Conservation (phyloP, 2,113 vertebrate species). For the Agelaius tricolor region DNA sequence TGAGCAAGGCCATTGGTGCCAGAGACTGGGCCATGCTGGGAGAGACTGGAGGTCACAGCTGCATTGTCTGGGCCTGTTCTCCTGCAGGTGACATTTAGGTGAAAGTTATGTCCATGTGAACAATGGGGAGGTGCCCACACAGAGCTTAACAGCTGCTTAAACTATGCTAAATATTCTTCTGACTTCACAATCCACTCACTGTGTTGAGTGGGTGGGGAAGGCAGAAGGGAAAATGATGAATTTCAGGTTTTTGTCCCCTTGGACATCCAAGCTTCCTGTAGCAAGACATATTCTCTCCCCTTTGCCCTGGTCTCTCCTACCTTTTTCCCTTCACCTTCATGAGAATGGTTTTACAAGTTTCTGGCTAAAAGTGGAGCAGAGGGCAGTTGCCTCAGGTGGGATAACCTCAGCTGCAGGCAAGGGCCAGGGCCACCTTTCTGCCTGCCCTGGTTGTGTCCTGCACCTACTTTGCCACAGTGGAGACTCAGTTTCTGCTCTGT, state of each 20-base stretch:
- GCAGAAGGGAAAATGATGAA: background rate
- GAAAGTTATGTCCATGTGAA: background rate
- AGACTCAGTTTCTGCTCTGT: background rate
- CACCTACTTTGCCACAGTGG: rapidly evolving
- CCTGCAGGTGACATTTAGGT: background rate
- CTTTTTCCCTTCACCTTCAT: background rate
- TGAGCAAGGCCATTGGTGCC: background rate
- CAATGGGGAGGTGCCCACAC: background rate
- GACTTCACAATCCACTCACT: rapidly evolving
- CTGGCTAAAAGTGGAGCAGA: background rate
- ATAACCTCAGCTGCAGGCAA: background rate
- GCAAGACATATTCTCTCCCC: background rate
- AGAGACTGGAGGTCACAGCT: background rate
- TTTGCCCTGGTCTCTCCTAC: background rate
- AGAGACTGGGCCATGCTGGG: rapidly evolving
- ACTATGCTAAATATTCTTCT: background rate
- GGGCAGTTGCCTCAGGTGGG: background rate
- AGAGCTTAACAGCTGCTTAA: background rate
- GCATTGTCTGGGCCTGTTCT: background rate
- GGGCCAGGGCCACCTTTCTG: background rate
- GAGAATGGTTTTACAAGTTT: background rate
- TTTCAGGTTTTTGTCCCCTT: background rate
- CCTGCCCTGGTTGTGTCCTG: background rate
- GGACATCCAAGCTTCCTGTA: background rate
- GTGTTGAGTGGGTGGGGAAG: background rate